Evolutionary conservation across 2,113 vertebrate species (phyloP), one percentile per base, ranked within the genome.

Genomic region (Poeciliopsis occidentalis): DNA sequence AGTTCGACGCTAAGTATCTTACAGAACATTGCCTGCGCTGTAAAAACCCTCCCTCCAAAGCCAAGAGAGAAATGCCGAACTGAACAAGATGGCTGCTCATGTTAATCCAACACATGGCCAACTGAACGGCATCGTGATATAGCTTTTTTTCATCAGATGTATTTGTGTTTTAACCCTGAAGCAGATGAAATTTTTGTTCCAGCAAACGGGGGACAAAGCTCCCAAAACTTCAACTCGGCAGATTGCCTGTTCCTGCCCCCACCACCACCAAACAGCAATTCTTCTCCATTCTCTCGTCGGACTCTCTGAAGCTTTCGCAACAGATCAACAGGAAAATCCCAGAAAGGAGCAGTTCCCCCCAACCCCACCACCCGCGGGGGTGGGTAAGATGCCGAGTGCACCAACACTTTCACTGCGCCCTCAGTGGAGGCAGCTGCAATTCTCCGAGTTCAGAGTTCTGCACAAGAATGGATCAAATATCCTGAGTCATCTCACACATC

Each of bases 241-340:
- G 74, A 81, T 34, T 31, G 11, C 62, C 60, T 80, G 86, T 80
- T 89, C 77, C 79, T 74, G 71, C 70, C 65, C 41, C 69, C 78
- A 41, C 13, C 78, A 37, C 34, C 34, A 37, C 34, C 27, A 47
- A 85, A 68, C 44, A 30, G 74, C 72, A 78, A 61, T 64, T 2
- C 17, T 44, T 60, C 63, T 31, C 62, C 34, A 39, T 81, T 8
- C 2, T 67, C 68, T 71, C 69, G 80, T 83, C 75, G 82, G 76
- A 71, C 41, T 60, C 71, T 72, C 70, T 69, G 51, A 54, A 80
- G 85, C 79, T 81, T 88, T 88, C 83, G 85, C 63, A 84, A 32
- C 61, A 30, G 63, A 81, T 88, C 88, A 83, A 79, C 4, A 22
- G 82, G 75, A 79, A 80, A 69, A 61, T 22, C 71, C 78, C 72